A percentile compares a stretch with the other conserved stretches of the same genome.
These are phyloP conservation scores for Sphenopsis melanotis DNA, from an alignment of 2,797 vertebrate species.

Conservation along the genomic window DNA sequence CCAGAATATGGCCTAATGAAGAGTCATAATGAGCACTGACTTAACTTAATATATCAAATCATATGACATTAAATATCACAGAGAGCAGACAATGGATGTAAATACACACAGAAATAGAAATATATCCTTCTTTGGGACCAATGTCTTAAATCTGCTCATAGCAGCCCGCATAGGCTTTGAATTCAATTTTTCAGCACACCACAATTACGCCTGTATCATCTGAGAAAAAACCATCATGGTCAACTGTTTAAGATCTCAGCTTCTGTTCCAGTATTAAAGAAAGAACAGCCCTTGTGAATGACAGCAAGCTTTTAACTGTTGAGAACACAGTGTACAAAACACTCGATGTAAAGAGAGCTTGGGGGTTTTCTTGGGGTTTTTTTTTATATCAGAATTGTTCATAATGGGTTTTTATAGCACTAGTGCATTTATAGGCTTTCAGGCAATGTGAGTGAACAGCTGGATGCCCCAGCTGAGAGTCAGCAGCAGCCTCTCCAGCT, in stretches of 20 bases:
- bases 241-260: neutral
- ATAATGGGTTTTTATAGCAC: neutral
- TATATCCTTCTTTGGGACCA: neutral
- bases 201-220: neutral
- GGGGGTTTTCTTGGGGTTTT: neutral
- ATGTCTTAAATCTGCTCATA: neutral
- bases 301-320: neutral
- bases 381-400: neutral
- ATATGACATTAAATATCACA: neutral
- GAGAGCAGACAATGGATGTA: neutral
- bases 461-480: neutral
- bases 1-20: neutral
- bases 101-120: neutral
- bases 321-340: neutral
- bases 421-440: neutral
- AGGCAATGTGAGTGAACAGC: neutral
- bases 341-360: neutral
- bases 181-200: neutral
- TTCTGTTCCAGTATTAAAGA: neutral
- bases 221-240: neutral
- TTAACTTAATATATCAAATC: neutral
- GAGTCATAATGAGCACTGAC: neutral
- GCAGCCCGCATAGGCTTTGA: neutral
- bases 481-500: neutral
- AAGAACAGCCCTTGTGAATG: neutral